phyloP scores from a whole-genome alignment of 2,888 invertebrate genomes.

The Zaprionus bogoriensis region DNA sequence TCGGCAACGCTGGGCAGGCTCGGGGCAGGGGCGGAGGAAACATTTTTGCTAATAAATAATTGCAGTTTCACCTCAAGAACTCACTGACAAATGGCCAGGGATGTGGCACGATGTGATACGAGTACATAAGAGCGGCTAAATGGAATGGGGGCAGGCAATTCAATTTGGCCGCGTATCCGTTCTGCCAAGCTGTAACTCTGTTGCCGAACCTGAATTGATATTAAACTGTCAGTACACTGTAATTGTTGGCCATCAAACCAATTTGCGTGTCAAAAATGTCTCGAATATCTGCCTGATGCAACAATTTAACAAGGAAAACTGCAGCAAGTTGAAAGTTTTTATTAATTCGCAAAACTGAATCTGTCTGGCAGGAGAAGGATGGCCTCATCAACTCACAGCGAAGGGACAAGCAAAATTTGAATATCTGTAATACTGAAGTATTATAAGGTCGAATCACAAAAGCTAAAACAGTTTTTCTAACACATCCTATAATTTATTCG shows the following conservation, averaged over 20 bases:
- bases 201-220: slow-evolving; percentile 65
- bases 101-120: neutral
- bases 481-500: too few species aligned
- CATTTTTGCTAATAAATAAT: slow-evolving; percentile 68
- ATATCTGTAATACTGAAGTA: too few species aligned
- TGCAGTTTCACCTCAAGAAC: slow-evolving; percentile 78
- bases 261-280: slow-evolving; percentile 59
- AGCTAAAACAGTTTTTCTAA: too few species aligned
- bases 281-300: slow-evolving; percentile 27
- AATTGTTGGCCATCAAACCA: slow-evolving; percentile 51
- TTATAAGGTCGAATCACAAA: too few species aligned
- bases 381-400: too few species aligned
- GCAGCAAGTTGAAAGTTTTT: too few species aligned
- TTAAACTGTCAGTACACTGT: slow-evolving; percentile 75
- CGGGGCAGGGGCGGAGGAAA: neutral
- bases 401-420: too few species aligned
- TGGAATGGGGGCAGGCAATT: slow-evolving; percentile 60
- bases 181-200: slow-evolving; percentile 61
- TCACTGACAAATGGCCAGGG: slow-evolving; percentile 58
- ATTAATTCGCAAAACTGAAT: too few species aligned
- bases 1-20: slow-evolving; percentile 27
- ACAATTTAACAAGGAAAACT: too few species aligned
- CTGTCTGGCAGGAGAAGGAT: too few species aligned
- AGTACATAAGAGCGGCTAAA: neutral
- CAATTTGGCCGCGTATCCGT: slow-evolving; percentile 72